These are phyloP conservation scores for Dryomyza anilis DNA, from an alignment of 2,888 invertebrate species.

Conservation along the genomic window DNA sequence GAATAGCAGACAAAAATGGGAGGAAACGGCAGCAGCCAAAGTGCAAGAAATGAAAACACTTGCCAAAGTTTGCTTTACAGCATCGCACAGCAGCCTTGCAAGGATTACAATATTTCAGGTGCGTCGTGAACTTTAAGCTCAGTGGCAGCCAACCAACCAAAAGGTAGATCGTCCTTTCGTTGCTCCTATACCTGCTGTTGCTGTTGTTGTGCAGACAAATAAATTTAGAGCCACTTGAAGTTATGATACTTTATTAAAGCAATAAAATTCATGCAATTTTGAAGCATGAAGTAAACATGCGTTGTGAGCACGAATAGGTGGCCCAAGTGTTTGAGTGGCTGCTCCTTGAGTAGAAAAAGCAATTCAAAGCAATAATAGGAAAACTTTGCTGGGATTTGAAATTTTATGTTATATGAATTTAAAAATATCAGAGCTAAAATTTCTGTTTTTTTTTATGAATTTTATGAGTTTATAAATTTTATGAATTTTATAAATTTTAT, in stretches of 20 bases:
- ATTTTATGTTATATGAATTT: too few species aligned
- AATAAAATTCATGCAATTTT: constrained; percentile 23
- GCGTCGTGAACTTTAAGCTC: constrained; percentile 11
- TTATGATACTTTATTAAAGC: constrained; percentile 26
- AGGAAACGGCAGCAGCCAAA: not conserved
- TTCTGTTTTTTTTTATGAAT: too few species aligned
- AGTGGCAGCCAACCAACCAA: not conserved
- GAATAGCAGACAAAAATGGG: too few species aligned
- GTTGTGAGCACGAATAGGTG: not conserved
- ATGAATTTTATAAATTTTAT: too few species aligned
- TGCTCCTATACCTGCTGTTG: too few species aligned
- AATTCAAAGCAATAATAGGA: too few species aligned
- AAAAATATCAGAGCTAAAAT: too few species aligned
- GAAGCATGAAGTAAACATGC: not conserved
- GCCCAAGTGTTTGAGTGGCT: not conserved
- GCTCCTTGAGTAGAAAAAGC: too few species aligned
- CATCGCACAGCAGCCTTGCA: constrained; percentile 10
- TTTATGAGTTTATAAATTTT: too few species aligned
- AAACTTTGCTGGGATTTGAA: too few species aligned
- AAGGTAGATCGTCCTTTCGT: too few species aligned
- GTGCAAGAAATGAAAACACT: not conserved
- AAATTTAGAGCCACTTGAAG: constrained; percentile 20
- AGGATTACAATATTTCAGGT: constrained; percentile 13
- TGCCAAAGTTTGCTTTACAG: constrained; percentile 9
- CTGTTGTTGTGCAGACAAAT: constrained; percentile 18